A percentile compares a stretch with the other conserved stretches of the same genome.
These are phyloP conservation scores for Oxygymnocypris stewartii DNA, from an alignment of 2,113 vertebrate genomes.

Conservation along the genomic window DNA sequence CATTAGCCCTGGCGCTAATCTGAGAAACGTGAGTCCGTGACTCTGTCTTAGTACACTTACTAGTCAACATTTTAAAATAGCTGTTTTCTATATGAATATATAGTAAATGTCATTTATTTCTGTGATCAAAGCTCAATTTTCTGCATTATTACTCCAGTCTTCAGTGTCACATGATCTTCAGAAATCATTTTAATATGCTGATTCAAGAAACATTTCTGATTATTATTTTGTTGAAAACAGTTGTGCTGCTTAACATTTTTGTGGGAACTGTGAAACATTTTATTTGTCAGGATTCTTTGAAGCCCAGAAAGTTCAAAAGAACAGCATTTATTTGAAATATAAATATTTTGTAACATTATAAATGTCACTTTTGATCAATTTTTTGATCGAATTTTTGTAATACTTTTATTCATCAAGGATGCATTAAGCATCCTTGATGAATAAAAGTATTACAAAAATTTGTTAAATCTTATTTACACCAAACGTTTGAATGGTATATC, in stretches of 20 bases:
- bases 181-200: not conserved
- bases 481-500: not conserved
- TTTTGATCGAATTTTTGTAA: too few relatives aligned
- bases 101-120: not conserved
- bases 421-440: not conserved
- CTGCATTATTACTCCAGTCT: not conserved
- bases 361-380: too few relatives aligned
- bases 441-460: not conserved
- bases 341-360: too few relatives aligned
- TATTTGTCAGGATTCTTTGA: too few relatives aligned
- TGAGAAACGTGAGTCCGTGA: conserved; percentile 18
- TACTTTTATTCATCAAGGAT: too few relatives aligned
- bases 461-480: too few relatives aligned
- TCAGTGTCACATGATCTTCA: not conserved
- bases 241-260: too few relatives aligned
- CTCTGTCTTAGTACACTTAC: not conserved
- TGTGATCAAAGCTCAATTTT: not conserved
- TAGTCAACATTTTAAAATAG: not conserved
- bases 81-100: not conserved
- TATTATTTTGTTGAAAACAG: too few relatives aligned
- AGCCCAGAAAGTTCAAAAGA: too few relatives aligned
- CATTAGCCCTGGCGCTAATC: conserved; percentile 36
- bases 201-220: not conserved
- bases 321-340: too few relatives aligned
- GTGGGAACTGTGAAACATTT: too few relatives aligned